These are phyloP conservation scores for Ictidomys tridecemlineatus DNA, from an alignment of 2,113 vertebrate genomes.

Conservation along the genomic window DNA sequence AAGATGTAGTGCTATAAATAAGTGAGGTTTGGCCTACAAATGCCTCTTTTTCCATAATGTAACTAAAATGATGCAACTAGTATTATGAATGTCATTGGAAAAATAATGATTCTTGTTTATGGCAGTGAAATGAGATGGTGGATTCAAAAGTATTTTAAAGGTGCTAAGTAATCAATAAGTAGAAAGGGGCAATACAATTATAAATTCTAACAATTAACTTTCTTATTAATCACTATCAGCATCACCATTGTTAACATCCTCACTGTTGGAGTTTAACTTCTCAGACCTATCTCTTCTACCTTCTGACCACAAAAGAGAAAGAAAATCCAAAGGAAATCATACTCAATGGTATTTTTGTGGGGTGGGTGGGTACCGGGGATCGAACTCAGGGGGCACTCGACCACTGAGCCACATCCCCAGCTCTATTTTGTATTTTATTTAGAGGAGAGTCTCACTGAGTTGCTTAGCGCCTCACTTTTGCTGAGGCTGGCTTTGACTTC, in stretches of 20 bases:
- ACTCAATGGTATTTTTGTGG: background rate
- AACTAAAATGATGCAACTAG: background rate
- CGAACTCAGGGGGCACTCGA: no score
- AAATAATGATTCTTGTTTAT: constrained; percentile 7
- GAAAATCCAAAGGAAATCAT: background rate
- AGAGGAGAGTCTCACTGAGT: no score
- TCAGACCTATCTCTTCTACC: background rate
- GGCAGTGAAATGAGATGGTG: background rate
- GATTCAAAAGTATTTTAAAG: constrained; percentile 40
- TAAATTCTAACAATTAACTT: background rate
- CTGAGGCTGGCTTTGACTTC: no score
- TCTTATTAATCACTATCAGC: background rate
- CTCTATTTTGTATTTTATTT: no score
- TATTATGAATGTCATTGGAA: background rate
- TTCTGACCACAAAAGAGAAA: background rate
- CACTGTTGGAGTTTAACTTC: background rate
- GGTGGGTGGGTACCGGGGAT: no score
- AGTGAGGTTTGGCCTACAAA: background rate
- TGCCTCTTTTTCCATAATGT: background rate
- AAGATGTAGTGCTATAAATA: background rate
- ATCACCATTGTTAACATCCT: background rate
- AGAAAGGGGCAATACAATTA: background rate
- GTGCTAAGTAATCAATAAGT: background rate
- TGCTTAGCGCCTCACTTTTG: no score
- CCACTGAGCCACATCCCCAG: no score